Evolutionary conservation across 2,888 invertebrate genomes (phyloP).

Genomic region (Chelonus formosanus): DNA sequence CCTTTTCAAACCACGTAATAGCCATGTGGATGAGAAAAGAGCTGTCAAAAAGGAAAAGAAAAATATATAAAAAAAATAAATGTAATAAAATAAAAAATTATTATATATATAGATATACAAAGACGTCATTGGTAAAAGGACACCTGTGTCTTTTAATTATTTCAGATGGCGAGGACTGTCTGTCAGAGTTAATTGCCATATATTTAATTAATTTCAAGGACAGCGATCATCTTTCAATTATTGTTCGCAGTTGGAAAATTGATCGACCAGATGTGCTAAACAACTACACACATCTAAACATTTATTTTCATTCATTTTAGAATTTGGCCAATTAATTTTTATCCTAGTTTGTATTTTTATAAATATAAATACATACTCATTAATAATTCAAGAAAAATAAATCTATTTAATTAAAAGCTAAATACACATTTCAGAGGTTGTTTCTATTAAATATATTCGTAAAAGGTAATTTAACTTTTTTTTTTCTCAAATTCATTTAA

Average conservation of each 20-base stretch:
- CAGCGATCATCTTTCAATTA: conserved; percentile 44
- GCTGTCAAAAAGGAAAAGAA: too few species aligned
- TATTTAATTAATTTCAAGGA: conserved; percentile 46
- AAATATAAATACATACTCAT: too few species aligned
- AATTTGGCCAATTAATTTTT: background rate
- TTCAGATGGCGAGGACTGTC: conserved; percentile 36
- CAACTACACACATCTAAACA: background rate
- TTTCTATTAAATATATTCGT: too few species aligned
- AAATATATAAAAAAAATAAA: too few species aligned
- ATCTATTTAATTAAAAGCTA: conserved; percentile 1
- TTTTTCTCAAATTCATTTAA: conserved; percentile 18
- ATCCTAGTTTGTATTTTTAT: background rate
- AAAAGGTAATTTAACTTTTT: too few species aligned
- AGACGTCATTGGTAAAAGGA: conserved; percentile 30
- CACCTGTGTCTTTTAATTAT: conserved; percentile 45
- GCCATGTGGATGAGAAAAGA: background rate
- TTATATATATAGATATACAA: background rate
- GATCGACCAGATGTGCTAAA: conserved; percentile 5
- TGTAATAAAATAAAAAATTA: too few species aligned
- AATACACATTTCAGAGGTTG: too few species aligned
- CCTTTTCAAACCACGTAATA: background rate
- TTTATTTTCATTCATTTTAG: background rate
- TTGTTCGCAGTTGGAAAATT: conserved; percentile 24
- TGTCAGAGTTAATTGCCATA: conserved; percentile 43
- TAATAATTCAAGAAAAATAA: too few species aligned